Conservation (phyloP, 2,888 invertebrate genomes). For the Drosophila multiciliata region DNA sequence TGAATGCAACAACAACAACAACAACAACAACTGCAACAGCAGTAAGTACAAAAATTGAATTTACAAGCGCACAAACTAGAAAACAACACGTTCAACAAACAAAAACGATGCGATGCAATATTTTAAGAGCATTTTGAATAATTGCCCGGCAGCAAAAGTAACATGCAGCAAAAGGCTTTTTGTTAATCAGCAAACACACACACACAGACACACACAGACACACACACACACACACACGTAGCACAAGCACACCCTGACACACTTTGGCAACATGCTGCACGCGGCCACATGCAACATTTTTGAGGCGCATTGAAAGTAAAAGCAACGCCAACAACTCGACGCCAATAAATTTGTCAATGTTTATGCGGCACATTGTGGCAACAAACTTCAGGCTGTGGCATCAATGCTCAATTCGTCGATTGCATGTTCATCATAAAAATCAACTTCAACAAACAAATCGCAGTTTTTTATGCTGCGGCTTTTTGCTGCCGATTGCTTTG, state of each 20-base stretch:
- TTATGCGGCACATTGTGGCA: constrained; percentile 25
- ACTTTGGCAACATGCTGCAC: constrained; percentile 40
- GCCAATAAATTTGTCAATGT: constrained; percentile 59
- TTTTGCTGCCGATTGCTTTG: not conserved
- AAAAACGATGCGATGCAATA: constrained; percentile 58
- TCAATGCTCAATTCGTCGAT: constrained; percentile 30
- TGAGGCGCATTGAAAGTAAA: constrained; percentile 57
- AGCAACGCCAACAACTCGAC: constrained; percentile 40
- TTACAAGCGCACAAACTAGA: constrained; percentile 76
- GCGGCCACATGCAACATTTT: constrained; percentile 63
- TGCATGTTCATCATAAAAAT: constrained; percentile 66
- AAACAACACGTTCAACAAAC: constrained; percentile 73
- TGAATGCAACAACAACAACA: constrained; percentile 39
- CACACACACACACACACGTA: constrained; percentile 13
- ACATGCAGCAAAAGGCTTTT: constrained; percentile 40
- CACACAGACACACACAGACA: constrained; percentile 10
- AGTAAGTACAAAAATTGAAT: constrained; percentile 43
- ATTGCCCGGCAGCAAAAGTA: constrained; percentile 54
- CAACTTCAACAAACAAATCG: constrained; percentile 39
- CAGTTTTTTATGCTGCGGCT: not conserved
- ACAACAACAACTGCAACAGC: constrained; percentile 20
- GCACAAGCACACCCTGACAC: constrained; percentile 17
- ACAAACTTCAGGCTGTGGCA: constrained; percentile 6
- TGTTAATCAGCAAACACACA: constrained; percentile 46
- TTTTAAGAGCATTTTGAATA: constrained; percentile 71